Conservation (phyloP, 2,113 vertebrate species). For the Mellivora capensis region DNA sequence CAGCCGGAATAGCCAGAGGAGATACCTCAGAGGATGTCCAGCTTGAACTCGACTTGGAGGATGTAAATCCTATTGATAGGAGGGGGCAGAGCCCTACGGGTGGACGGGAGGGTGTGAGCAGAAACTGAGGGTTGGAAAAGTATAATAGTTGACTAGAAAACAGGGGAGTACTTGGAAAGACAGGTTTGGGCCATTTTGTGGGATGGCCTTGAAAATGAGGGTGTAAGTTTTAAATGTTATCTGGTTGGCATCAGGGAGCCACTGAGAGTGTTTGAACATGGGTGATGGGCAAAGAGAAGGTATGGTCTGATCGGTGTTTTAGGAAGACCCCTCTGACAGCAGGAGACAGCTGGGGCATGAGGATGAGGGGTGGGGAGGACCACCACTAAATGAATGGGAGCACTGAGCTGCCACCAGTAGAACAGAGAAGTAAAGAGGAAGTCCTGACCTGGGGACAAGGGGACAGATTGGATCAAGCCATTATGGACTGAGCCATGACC, state of each 20-base stretch:
- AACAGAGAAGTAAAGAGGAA: not conserved
- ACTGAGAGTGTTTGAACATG: not conserved
- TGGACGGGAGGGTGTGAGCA: not conserved
- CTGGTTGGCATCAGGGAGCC: not conserved
- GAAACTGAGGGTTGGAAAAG: not conserved
- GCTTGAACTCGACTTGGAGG: not conserved
- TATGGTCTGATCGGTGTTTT: not conserved
- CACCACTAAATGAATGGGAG: no score
- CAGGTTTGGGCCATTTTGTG: not conserved
- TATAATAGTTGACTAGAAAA: not conserved
- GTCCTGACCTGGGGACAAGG: not conserved
- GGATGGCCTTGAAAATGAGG: not conserved
- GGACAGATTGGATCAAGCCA: not conserved
- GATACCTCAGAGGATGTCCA: not conserved
- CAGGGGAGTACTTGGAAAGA: no score
- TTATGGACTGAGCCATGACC: not conserved
- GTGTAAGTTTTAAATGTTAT: not conserved
- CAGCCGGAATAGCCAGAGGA: not conserved
- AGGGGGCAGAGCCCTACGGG: not conserved
- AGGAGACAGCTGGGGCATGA: not conserved
- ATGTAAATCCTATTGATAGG: not conserved
- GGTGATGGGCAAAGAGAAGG: not conserved
- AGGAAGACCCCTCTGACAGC: not conserved
- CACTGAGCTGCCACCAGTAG: not conserved
- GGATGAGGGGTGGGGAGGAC: no score